Evolutionary conservation across 2,797 vertebrate genomes (phyloP).

Genomic region (Anomalospiza imberbis): DNA sequence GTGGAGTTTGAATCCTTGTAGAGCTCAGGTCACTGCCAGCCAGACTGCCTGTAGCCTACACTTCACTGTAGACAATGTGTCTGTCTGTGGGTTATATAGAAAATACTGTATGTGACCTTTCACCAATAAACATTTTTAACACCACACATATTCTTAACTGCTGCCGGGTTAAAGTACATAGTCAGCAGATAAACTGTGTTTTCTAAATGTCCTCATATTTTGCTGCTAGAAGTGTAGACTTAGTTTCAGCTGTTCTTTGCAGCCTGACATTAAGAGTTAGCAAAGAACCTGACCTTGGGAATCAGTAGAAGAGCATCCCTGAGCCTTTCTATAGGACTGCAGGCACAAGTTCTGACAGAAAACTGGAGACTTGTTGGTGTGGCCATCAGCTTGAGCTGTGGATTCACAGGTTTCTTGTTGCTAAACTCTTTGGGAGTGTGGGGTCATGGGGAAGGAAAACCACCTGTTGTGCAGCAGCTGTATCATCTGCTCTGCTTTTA

Average conservation of each 20-base stretch:
- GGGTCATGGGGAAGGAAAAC: neutral
- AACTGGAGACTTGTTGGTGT: neutral
- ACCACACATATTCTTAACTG: neutral
- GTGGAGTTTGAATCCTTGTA: neutral
- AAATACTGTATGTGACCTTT: neutral
- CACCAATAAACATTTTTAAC: neutral
- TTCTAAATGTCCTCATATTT: neutral
- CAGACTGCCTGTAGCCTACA: neutral
- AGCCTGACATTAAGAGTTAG: neutral
- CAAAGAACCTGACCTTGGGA: neutral
- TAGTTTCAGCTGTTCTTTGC: neutral
- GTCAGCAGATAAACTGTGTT: neutral
- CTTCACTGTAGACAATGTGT: neutral
- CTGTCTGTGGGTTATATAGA: neutral
- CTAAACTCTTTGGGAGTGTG: neutral
- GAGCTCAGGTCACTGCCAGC: neutral
- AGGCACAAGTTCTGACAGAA: neutral
- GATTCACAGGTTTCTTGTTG: neutral
- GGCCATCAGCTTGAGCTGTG: neutral
- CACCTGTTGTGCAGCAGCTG: neutral
- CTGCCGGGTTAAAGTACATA: neutral
- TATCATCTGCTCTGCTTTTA: neutral
- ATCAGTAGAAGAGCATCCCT: neutral
- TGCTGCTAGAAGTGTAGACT: neutral
- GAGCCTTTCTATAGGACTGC: neutral